These are phyloP conservation scores for Platycheirus rosarum DNA, from an alignment of 2,888 invertebrate genomes.

Conservation along the genomic window DNA sequence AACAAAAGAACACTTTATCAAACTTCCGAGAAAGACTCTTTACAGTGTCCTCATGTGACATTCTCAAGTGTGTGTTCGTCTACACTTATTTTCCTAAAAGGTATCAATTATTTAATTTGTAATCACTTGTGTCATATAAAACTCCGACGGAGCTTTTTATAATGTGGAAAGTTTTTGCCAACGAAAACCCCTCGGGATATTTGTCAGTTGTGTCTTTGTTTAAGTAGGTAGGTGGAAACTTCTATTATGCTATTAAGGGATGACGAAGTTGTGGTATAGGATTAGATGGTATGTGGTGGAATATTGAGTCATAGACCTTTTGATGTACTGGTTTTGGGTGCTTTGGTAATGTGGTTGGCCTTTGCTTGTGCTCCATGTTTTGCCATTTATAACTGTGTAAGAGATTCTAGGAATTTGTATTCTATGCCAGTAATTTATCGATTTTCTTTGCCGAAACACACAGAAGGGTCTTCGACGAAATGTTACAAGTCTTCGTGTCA, in stretches of 20 bases:
- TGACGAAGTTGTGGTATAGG: not conserved
- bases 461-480: too few relatives aligned
- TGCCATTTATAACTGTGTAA: too few relatives aligned
- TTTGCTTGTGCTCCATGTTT: too few relatives aligned
- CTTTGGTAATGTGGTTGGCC: too few relatives aligned
- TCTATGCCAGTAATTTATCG: conserved; percentile 19
- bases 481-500: conserved; percentile 7
- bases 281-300: conserved; percentile 30
- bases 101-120: conserved; percentile 66
- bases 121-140: conserved; percentile 69
- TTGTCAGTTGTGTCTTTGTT: not conserved
- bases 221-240: conserved; percentile 4
- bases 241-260: not conserved
- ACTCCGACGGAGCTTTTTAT: conserved; percentile 37
- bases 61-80: not conserved
- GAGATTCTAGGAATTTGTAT: too few relatives aligned
- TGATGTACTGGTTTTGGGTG: not conserved
- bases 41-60: not conserved
- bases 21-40: not conserved
- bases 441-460: conserved; percentile 1
- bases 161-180: conserved; percentile 59
- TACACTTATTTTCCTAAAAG: not conserved
- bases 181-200: conserved; percentile 21
- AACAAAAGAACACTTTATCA: too few relatives aligned
- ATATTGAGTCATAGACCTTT: conserved; percentile 51